Conservation (phyloP, 1,140 invertebrate species). For the Tigriopus japonicus region DNA sequence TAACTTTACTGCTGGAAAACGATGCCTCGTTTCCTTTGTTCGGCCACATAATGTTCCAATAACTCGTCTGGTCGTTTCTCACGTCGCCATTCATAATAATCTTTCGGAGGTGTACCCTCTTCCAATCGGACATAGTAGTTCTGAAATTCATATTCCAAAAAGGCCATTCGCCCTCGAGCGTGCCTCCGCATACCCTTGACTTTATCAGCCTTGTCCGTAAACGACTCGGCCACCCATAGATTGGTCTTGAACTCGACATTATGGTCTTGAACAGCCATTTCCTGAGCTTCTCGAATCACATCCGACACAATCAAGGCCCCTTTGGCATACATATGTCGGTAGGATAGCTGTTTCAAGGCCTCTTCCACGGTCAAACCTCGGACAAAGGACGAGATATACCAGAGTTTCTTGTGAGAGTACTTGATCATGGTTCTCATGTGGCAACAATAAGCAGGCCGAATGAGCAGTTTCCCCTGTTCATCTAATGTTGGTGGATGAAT, state of each 20-base stretch:
- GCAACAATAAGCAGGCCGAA: conserved; percentile 44
- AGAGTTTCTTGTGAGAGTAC: conserved; percentile 76
- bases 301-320: conserved; percentile 58
- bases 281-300: conserved; percentile 65
- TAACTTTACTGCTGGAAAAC: too few species aligned
- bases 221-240: conserved; percentile 87
- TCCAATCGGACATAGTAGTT: conserved; percentile 78
- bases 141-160: conserved; percentile 53
- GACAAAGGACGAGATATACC: conserved; percentile 66
- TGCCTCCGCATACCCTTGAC: conserved; percentile 67
- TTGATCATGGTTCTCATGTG: conserved; percentile 63
- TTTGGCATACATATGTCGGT: conserved; percentile 34
- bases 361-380: conserved; percentile 83
- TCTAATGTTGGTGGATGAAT: neutral
- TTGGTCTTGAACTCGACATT: conserved; percentile 90
- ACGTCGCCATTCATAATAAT: conserved; percentile 41
- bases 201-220: conserved; percentile 46
- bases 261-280: conserved; percentile 63
- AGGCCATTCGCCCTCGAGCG: conserved; percentile 43
- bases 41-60: conserved; percentile 47
- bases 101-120: conserved; percentile 78
- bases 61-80: conserved; percentile 41
- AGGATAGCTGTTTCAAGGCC: conserved; percentile 70
- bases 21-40: conserved; percentile 19
- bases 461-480: neutral